A percentile compares a stretch with the other conserved stretches of the same genome.
These are phyloP conservation scores for Drosophila fuyamai DNA, from an alignment of 1,140 invertebrate genomes.

Conservation along the genomic window DNA sequence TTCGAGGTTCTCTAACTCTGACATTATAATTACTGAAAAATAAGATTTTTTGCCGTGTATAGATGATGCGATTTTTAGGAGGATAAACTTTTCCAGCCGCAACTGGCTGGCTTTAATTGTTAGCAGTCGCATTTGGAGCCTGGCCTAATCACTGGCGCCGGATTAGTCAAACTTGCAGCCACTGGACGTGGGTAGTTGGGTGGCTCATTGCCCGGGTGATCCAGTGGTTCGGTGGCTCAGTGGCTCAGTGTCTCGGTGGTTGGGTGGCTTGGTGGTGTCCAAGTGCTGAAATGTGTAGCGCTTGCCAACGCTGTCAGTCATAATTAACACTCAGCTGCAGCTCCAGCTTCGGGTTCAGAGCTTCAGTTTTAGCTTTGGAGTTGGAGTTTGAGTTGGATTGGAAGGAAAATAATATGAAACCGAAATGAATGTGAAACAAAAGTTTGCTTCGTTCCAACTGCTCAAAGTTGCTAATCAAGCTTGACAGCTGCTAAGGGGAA, in stretches of 20 bases:
- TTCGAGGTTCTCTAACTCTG: too few species aligned
- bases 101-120: constrained; percentile 76
- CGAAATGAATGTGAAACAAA: constrained; percentile 65
- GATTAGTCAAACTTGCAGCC: constrained; percentile 52
- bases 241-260: constrained; percentile 11
- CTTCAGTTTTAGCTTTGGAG: background rate
- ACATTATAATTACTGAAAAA: too few species aligned
- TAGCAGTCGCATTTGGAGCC: constrained; percentile 67
- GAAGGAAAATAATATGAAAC: constrained; percentile 54
- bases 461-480: constrained; percentile 62
- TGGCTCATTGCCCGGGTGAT: background rate
- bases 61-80: constrained; percentile 3
- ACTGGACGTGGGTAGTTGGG: background rate
- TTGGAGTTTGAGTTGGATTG: constrained; percentile 14
- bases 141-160: constrained; percentile 74
- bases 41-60: constrained; percentile 1
- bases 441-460: constrained; percentile 43
- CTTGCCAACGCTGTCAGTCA: constrained; percentile 64
- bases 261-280: constrained; percentile 10
- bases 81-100: constrained; percentile 35
- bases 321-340: constrained; percentile 60
- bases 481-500: constrained; percentile 40
- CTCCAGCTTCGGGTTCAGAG: background rate
- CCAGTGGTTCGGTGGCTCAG: background rate
- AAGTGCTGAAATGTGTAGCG: constrained; percentile 49